These are phyloP conservation scores for Myxocyprinus asiaticus DNA, from an alignment of 2,113 vertebrate species.

Conservation along the genomic window DNA sequence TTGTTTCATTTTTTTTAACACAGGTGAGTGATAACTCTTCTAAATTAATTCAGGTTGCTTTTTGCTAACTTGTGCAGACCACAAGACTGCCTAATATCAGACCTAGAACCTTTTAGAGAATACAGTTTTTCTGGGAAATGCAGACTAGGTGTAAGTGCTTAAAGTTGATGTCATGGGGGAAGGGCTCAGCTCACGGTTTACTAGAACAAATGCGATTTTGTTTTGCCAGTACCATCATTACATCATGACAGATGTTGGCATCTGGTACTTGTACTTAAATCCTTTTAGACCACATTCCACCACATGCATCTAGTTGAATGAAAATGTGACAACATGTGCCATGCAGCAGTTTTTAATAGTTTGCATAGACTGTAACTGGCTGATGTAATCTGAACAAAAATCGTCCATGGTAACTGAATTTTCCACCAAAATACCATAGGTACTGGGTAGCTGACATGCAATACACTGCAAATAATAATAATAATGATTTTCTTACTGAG, in stretches of 20 bases:
- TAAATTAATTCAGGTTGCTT: not conserved
- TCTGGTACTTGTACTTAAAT: not conserved
- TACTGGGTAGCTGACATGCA: too few species aligned
- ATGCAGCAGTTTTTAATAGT: too few species aligned
- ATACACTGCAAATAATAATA: too few species aligned
- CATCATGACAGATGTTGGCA: not conserved
- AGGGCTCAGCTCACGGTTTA: not conserved
- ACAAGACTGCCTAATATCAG: not conserved
- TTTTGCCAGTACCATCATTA: not conserved
- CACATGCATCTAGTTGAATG: not conserved
- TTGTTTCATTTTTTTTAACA: not conserved
- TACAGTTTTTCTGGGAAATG: not conserved
- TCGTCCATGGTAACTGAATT: too few species aligned
- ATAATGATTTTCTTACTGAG: too few species aligned
- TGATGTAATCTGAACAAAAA: too few species aligned
- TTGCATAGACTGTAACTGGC: too few species aligned
- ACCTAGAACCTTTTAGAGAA: not conserved
- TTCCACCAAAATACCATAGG: too few species aligned
- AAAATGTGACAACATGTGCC: too few species aligned
- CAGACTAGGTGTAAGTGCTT: constrained; percentile 1
- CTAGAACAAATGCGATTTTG: not conserved
- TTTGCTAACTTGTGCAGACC: not conserved
- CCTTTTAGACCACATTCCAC: not conserved
- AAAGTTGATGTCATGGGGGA: constrained; percentile 13
- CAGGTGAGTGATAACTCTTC: not conserved